A percentile compares a stretch with the other conserved stretches of the same genome.
These are phyloP conservation scores for Pterocles orientalis DNA, from an alignment of 2,113 vertebrate genomes.

Conservation along the genomic window DNA sequence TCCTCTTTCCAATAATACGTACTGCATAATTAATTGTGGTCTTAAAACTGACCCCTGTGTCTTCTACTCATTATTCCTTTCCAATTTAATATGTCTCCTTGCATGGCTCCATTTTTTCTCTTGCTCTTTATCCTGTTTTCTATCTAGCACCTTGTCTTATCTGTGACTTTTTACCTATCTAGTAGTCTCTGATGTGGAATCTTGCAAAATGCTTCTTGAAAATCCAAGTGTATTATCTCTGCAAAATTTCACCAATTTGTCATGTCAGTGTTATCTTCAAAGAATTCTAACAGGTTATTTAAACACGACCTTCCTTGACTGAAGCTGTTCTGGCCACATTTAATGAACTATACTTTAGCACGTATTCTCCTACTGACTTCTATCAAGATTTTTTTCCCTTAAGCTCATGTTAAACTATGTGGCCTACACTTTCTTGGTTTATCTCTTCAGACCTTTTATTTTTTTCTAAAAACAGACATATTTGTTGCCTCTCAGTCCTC, in stretches of 20 bases:
- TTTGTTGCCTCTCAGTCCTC: background rate
- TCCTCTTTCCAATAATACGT: background rate
- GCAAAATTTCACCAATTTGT: background rate
- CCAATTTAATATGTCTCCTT: background rate
- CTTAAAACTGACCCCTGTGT: background rate
- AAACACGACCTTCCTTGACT: background rate
- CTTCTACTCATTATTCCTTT: background rate
- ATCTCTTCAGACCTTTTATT: background rate
- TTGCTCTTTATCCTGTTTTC: background rate
- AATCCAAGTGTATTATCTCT: background rate
- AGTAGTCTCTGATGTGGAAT: background rate
- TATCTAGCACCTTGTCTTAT: background rate
- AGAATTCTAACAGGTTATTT: slow-evolving; percentile 1
- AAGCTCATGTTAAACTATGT: background rate
- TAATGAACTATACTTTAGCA: background rate
- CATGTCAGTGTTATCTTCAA: background rate
- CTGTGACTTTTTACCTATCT: background rate
- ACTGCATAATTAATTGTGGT: background rate
- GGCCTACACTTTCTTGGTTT: background rate
- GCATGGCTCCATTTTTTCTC: background rate
- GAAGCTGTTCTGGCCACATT: background rate
- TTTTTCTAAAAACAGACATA: background rate
- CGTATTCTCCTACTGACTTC: background rate
- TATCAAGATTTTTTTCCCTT: background rate
- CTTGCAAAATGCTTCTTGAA: background rate